Base-by-base conservation (phyloP, 2,888 invertebrate genomes). In the Cerastoderma edule region DNA sequence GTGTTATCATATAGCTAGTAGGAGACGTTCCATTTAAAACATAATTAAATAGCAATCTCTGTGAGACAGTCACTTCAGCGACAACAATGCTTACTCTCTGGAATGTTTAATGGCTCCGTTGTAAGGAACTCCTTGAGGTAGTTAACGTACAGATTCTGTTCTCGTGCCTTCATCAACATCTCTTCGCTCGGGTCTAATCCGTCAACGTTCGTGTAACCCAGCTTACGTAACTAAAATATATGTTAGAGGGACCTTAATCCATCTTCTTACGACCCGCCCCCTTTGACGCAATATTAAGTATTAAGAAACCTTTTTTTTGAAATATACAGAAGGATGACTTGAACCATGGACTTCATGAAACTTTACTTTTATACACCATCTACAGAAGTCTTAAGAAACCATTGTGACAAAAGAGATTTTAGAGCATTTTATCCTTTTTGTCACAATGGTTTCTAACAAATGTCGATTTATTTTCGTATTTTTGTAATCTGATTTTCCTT, bases 21-120 rank as follows among this genome's bases (percentile, higher is more conserved):
- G 8, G 8, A 10, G 39, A 39, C 8, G 39, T 39, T 39, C 87
- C 60, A 1, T 69, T 57, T 10, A 70, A 22, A 5, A 24, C 24
- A 24, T 84, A 75, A 0, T 46, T 28, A 8, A 82, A 83, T 0
- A 78, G 70, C 10, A 83, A 75, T 22, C 78, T 68, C 24, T 85
- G 75, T 5, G 83, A 54, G 46, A 86, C 78, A 2, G 85, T 46
- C 19, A 85, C 28, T 30, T 78, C 6, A n/a, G 24, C n/a, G 6
- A 22, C 53, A 22, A 24, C 27, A 27, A 27, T 2, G 27, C 44
- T 39, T 64, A 64, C 64, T 46, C 28, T 64, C 64, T 46, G 64
- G 64, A 19, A 64, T 64, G 27, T 44, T 46, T 19, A 64, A 16
- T 8, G 64, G 64, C 19, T 64, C 64, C 13, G 27, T 22, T 27